A percentile compares a stretch with the other conserved stretches of the same genome.
Conservation (phyloP, 2,113 vertebrate species). For the Megaceryle maxima region DNA sequence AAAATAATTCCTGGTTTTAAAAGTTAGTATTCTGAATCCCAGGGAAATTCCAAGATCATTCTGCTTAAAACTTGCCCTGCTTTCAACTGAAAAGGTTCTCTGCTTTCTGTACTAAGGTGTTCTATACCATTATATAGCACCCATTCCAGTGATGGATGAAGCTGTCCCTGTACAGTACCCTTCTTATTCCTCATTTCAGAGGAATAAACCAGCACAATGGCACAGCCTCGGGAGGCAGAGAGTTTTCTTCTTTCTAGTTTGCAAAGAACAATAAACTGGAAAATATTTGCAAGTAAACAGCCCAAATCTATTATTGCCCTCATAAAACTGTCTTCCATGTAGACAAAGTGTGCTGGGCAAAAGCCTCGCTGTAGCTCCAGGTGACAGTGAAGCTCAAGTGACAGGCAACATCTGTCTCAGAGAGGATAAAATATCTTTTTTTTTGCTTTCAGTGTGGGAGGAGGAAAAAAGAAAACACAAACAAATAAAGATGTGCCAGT, state of each 20-base stretch:
- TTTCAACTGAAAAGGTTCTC: not conserved
- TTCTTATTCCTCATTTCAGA: not conserved
- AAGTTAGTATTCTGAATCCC: not conserved
- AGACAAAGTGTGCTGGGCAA: not conserved
- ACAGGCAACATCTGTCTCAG: not conserved
- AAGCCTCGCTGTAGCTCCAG: not conserved
- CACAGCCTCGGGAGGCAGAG: not conserved
- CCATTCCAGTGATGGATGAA: not conserved
- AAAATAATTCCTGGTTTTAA: not conserved
- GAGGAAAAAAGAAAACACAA: not conserved
- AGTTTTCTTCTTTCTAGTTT: not conserved
- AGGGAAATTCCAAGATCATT: not conserved
- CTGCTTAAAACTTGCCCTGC: not conserved
- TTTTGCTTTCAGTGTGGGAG: not conserved
- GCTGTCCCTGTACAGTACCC: not conserved
- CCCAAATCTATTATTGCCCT: not conserved
- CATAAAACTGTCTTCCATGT: not conserved
- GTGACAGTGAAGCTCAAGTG: not conserved
- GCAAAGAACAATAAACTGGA: not conserved
- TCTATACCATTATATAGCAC: not conserved
- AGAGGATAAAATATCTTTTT: not conserved
- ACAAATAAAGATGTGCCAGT: not conserved
- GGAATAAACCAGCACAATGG: not conserved
- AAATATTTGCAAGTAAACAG: constrained; percentile 14
- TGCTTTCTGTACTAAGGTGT: not conserved